Evolutionary conservation across 2,888 invertebrate genomes (phyloP), one percentile per base, ranked within the genome.

Genomic region (Drepanosiphum platanoidis): DNA sequence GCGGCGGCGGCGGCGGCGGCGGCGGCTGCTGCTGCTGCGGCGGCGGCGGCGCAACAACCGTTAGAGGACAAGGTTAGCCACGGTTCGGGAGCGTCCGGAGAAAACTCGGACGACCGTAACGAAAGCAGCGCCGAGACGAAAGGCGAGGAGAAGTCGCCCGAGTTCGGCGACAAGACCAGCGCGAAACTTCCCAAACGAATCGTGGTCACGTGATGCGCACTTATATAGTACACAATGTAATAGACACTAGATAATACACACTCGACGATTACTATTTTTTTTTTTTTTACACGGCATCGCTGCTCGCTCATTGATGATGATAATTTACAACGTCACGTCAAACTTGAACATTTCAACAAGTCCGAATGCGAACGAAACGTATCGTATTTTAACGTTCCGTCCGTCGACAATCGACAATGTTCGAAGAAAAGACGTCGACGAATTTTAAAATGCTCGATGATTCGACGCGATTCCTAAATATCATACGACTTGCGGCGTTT

Each of bases 61-160:
- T n/a, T 84, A 7, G 84, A 84, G 36, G 84, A 84, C 75, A 84
- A 84, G 52, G 77, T 84, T 1, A 39, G 84, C 36, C 64, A 75
- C 18, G 30, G 52, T 58, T 30, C 77, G 15, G 77, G 39, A 0
- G 52, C 52, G 30, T 84, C 84, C 30, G 68, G 30, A 22, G 84
- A 84, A 77, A 84, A 74, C 15, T 52, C 84, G 66, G 68, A 68
- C 68, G 84, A 74, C 22, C 71, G 71, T 34, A 61, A 13, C 74
- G 64, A 75, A 1, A 42, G 8, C 36, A 39, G 52, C 30, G 52
- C 39, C 30, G 77, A 84, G 36, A 84, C 68, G 52, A 84, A 77
- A 77, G 18, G n/a, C 27, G 84, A 70, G 27, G 52, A 52, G 1
- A 75, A 84, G 30, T 75, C 58, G 9, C 27, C 68, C 2, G 84